Evolutionary conservation across 1,140 invertebrate genomes (phyloP).

Genomic region (Scaptomyza graminum): DNA sequence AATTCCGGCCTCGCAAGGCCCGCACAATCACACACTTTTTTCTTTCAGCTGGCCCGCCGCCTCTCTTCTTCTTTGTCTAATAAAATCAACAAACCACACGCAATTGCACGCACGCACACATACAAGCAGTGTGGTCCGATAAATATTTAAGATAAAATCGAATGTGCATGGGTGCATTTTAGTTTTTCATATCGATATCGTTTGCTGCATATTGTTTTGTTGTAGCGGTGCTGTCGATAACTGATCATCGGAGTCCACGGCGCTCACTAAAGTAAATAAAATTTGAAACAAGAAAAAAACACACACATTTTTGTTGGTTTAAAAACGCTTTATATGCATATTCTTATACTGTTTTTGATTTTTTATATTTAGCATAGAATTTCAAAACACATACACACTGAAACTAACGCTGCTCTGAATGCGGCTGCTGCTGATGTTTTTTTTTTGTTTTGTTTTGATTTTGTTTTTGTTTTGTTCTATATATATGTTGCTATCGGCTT

Average conservation of each 20-base stretch:
- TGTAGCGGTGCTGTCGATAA: conserved; percentile 8
- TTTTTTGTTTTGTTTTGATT: conserved; percentile 14
- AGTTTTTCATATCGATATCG: too few species aligned
- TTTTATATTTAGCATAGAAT: conserved; percentile 71
- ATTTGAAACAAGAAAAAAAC: conserved; percentile 20
- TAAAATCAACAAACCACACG: too few species aligned
- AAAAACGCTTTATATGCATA: conserved; percentile 79
- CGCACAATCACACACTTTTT: too few species aligned
- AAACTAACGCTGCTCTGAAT: conserved; percentile 57
- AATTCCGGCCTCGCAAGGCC: too few species aligned
- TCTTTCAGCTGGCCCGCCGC: too few species aligned
- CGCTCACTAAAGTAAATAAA: conserved; percentile 8
- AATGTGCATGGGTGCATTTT: too few species aligned
- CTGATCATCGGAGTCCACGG: background rate
- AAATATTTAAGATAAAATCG: too few species aligned
- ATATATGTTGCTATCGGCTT: conserved; percentile 53
- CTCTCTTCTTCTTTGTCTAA: too few species aligned
- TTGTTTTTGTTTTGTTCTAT: conserved; percentile 5
- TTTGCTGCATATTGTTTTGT: too few species aligned
- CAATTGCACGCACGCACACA: too few species aligned
- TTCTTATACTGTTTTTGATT: conserved; percentile 66
- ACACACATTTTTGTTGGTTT: conserved; percentile 50
- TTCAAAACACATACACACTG: conserved; percentile 80
- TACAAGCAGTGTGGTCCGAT: too few species aligned
- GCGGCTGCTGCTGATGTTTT: conserved; percentile 26